Base-by-base conservation (phyloP, 2,113 vertebrate genomes). In the Pimephales promelas region DNA sequence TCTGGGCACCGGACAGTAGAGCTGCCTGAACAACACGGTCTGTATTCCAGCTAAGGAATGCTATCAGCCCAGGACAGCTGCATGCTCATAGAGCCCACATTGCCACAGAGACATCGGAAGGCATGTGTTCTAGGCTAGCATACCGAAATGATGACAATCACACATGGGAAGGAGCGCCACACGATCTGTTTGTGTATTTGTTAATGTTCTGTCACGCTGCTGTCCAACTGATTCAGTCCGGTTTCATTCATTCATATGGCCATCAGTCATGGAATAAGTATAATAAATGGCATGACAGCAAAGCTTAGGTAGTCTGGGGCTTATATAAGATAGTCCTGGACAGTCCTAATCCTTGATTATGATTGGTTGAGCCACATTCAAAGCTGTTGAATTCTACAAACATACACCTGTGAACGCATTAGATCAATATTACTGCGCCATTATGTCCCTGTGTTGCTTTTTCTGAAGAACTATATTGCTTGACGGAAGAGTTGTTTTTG, bases 31-130 rank as follows among this genome's bases (percentile, higher is more conserved):
- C 82, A 77, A 76, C 73, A 83, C 20, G 31, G 36, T 4, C 73
- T 68, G 82, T 52, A 68, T 66, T 77, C 26, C 0, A 26, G 24
- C 57, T 40, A 40, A 61, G 77, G 77, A 57, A 73, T 74, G 66
- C 26, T 24, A 8, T 71, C 57, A 28, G 83, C 52, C 24, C 68
- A 20, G 54, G 47, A 62, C 83, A 85, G 83, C 83, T 85, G 77
- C n/a, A n/a, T n/a, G n/a, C 77, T 43, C 47, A 62, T 72, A 24
- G 22, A n/a, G n/a, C n/a, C 83, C 64, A 24, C 13, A 40, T 79
- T 47, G 54, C 52, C 34, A 59, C 28, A 78, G 75, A 57, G 75
- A 79, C 43, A 59, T 34, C 24, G 66, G 20, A 61, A 61, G 76
- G 64, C 76, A 79, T 84, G 75, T 49, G 36, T 59, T 59, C 43